A percentile compares a stretch with the other conserved stretches of the same genome.
These are phyloP conservation scores for Cosmia trapezina DNA, from an alignment of 2,888 invertebrate species.

Conservation along the genomic window DNA sequence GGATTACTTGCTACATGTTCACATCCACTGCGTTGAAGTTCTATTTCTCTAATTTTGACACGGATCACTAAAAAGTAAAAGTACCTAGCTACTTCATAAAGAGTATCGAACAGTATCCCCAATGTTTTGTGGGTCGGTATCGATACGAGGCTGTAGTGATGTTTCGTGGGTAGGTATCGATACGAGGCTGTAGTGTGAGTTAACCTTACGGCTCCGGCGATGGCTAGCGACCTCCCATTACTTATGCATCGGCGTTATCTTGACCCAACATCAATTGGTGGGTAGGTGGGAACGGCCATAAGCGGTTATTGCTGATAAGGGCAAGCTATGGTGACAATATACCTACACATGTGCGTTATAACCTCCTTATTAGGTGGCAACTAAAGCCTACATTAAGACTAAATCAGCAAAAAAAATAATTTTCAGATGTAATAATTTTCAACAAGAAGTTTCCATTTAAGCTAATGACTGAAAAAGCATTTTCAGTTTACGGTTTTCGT, in stretches of 20 bases:
- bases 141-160: background rate
- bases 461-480: slow-evolving; percentile 5
- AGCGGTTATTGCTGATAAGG: slow-evolving; percentile 49
- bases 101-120: background rate
- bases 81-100: background rate
- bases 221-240: slow-evolving; percentile 46
- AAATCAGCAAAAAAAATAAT: too few species aligned
- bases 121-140: too few species aligned
- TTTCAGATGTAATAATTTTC: slow-evolving; percentile 3
- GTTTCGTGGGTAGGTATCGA: slow-evolving; percentile 8
- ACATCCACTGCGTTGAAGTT: background rate
- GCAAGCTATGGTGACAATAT: slow-evolving; percentile 45
- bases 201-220: slow-evolving; percentile 40
- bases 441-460: slow-evolving; percentile 14
- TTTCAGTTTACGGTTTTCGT: slow-evolving; percentile 3
- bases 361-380: background rate
- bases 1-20: too few species aligned
- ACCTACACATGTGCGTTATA: background rate
- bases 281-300: slow-evolving; percentile 38
- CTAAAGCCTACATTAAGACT: too few species aligned
- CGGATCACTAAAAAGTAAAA: background rate
- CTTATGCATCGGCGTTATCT: slow-evolving; percentile 59
- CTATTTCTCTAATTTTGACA: background rate
- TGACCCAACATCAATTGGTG: slow-evolving; percentile 52
- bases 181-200: slow-evolving; percentile 18